phyloP scores from a whole-genome alignment of 2,113 vertebrate genomes.

The Telmatochromis bifrenatus region DNA sequence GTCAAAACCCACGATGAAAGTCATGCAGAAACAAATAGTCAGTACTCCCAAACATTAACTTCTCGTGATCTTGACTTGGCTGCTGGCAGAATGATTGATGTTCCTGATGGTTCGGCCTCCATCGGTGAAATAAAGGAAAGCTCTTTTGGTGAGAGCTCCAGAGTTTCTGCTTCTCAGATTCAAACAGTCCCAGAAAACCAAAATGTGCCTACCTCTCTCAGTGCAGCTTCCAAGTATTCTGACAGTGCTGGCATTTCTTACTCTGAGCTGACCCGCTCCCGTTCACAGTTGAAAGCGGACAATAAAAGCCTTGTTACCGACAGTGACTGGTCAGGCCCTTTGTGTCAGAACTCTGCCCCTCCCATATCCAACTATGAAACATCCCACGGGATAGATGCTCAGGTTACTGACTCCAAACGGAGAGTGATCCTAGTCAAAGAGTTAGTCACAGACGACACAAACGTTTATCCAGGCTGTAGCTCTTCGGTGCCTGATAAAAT shows the following conservation, averaged over 20 bases:
- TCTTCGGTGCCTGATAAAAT: neutral
- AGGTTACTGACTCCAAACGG: neutral
- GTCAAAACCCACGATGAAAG: neutral
- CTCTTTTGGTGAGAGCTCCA: neutral
- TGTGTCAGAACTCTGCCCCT: neutral
- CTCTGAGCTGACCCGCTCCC: neutral
- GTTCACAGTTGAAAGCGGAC: neutral
- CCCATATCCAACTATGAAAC: neutral
- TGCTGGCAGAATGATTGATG: neutral
- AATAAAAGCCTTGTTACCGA: neutral
- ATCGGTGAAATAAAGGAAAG: neutral
- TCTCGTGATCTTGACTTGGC: neutral
- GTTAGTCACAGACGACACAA: neutral
- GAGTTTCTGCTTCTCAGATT: neutral
- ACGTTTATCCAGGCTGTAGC: neutral
- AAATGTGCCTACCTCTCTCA: neutral
- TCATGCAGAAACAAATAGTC: neutral
- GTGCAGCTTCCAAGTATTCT: neutral
- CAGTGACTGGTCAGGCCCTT: neutral
- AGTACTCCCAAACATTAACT: neutral
- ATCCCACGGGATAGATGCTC: conserved; percentile 19
- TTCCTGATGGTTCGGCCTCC: neutral
- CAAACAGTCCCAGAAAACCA: neutral
- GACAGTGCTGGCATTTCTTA: neutral
- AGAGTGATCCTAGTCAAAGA: conserved; percentile 35